Evolutionary conservation across 2,113 vertebrate genomes (phyloP).

Genomic region (Brevimyrus niger): DNA sequence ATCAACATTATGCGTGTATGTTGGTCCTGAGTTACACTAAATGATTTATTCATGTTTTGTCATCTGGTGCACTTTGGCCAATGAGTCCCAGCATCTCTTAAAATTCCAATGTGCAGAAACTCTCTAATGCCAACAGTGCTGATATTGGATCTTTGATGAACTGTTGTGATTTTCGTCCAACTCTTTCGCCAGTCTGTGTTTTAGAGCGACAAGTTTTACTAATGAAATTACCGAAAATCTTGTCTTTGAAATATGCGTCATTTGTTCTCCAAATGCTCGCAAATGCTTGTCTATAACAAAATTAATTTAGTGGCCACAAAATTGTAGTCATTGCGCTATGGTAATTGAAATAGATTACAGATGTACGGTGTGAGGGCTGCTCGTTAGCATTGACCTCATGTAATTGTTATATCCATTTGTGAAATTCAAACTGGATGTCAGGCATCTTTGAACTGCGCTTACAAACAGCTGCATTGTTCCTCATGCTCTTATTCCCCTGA

Average conservation of each 20-base stretch:
- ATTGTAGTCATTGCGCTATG: slow-evolving; percentile 49
- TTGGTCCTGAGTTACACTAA: neutral
- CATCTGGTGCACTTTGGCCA: neutral
- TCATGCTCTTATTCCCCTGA: slow-evolving; percentile 43
- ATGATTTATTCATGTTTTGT: neutral
- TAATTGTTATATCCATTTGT: slow-evolving; percentile 71
- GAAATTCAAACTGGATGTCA: slow-evolving; percentile 62
- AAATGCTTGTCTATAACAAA: slow-evolving; percentile 48
- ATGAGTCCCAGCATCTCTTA: neutral
- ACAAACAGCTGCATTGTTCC: slow-evolving; percentile 49
- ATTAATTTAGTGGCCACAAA: slow-evolving; percentile 59
- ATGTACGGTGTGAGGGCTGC: slow-evolving; percentile 51
- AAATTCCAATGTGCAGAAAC: neutral
- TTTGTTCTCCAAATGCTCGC: slow-evolving; percentile 23
- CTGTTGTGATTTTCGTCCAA: slow-evolving; percentile 38
- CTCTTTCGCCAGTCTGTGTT: slow-evolving; percentile 41
- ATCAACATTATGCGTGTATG: neutral
- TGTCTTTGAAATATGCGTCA: slow-evolving; percentile 39
- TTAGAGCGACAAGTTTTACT: slow-evolving; percentile 49
- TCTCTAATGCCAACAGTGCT: neutral
- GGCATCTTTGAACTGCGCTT: slow-evolving; percentile 50
- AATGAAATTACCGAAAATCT: slow-evolving; percentile 56
- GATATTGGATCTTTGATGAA: slow-evolving; percentile 33
- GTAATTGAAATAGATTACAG: slow-evolving; percentile 66
- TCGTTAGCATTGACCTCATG: slow-evolving; percentile 58